Evolutionary conservation across 92 coral and sea anemone genomes (phyloP), one percentile per base, ranked within the genome.

Genomic region (Bergia puertoricense): DNA sequence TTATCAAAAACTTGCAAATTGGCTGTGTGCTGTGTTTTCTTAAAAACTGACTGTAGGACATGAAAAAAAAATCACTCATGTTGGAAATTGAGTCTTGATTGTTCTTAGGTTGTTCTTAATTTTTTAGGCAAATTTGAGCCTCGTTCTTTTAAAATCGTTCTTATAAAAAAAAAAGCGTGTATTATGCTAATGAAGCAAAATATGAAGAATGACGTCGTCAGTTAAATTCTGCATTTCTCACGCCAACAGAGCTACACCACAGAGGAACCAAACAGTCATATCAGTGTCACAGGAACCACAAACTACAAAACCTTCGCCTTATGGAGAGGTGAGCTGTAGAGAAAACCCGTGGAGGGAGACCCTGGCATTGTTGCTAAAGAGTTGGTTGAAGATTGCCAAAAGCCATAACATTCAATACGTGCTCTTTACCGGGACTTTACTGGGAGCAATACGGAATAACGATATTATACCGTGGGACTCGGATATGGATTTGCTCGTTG

Each of bases 401-500:
- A 77, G 88, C 20, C 83, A 94, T 77, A 89, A 90, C 56, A 91
- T 94, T 42, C 91, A 88, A 56, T 96, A 96, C 76, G 91, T 94
- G 5, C 57, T 96, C 45, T 93, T 89, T 15, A 88, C 85, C 48
- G 97, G 98, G 1, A 86, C 96, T 36, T 88, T 94, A 20, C 90
- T 96, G 1, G 98, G 96, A n/a, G 93, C 94, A 51, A 86, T 91
- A 88, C 89, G 98, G n/a, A 87, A 92, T 40, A 88, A 86, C 8
- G 98, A 96, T 79, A 77, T 94, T 20, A 96, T 96, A 62, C 98
- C 98, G 4, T 94, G 93, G 89, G 97, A 94, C 81, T 89, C 92
- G 0, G 98, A 96, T 78, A 85, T 94, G 11, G 98, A 96, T 83
- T 40, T 96, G 6, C 87, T 94, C 23, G 80, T 96, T 8, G 90